Conservation (phyloP, 2,888 invertebrate genomes). For the Carcina quercana region DNA sequence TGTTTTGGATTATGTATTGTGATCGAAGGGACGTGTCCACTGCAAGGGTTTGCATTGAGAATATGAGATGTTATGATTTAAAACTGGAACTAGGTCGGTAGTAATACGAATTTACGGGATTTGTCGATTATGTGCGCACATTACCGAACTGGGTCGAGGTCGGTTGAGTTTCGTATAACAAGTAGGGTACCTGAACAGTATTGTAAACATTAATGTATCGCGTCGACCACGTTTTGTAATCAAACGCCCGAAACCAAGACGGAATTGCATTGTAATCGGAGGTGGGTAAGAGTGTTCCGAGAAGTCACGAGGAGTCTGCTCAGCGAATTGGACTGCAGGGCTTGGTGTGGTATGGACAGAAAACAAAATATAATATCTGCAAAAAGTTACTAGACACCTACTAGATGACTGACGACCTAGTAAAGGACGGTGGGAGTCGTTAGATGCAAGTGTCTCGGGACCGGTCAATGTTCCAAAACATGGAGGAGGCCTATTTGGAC, state of each 20-base stretch:
- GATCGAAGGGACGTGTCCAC: not conserved
- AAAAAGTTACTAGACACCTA: too few relatives aligned
- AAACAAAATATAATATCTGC: too few relatives aligned
- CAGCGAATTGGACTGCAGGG: slow-evolving; percentile 24
- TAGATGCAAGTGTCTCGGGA: too few relatives aligned
- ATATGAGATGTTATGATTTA: not conserved
- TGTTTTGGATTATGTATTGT: too few relatives aligned
- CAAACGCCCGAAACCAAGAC: slow-evolving; percentile 23
- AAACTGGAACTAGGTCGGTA: slow-evolving; percentile 6
- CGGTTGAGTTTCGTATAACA: slow-evolving; percentile 15
- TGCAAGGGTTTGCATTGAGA: not conserved
- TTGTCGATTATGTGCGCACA: not conserved
- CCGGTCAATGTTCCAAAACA: too few relatives aligned
- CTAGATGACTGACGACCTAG: too few relatives aligned
- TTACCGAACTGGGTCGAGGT: slow-evolving; percentile 9
- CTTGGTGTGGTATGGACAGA: too few relatives aligned
- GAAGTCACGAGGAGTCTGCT: slow-evolving; percentile 43
- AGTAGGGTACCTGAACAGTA: slow-evolving; percentile 1
- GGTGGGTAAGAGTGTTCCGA: slow-evolving; percentile 34
- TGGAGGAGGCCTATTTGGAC: too few relatives aligned
- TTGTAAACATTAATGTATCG: slow-evolving; percentile 12
- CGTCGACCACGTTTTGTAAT: slow-evolving; percentile 19
- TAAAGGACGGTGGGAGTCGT: too few relatives aligned
- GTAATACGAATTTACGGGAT: not conserved
- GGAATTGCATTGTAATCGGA: slow-evolving; percentile 41